phyloP scores from a whole-genome alignment of 2,888 invertebrate genomes.

The Caenorhabditis uteleia region DNA sequence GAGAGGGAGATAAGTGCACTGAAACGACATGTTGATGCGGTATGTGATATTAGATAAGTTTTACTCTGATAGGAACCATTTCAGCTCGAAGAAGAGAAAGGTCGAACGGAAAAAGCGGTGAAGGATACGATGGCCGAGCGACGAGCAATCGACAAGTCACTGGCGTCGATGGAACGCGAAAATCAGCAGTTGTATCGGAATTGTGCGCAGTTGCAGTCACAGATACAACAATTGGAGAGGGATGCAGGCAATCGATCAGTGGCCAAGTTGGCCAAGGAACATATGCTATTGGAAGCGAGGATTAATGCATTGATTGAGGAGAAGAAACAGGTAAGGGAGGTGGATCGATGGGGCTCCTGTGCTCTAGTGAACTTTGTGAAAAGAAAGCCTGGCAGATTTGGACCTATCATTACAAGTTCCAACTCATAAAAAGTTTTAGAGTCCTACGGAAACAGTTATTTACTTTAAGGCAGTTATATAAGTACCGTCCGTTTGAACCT shows the following conservation, averaged over 20 bases:
- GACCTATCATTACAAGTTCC: too few species aligned
- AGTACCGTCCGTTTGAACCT: too few species aligned
- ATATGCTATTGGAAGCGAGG: constrained; percentile 45
- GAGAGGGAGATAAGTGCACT: constrained; percentile 53
- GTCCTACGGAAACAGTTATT: too few species aligned
- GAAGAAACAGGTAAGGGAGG: constrained; percentile 50
- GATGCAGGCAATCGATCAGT: constrained; percentile 49
- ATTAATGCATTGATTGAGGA: constrained; percentile 51
- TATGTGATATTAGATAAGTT: constrained; percentile 17
- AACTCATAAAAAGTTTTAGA: too few species aligned
- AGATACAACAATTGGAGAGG: constrained; percentile 55
- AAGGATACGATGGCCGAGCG: constrained; percentile 56
- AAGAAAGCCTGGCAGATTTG: too few species aligned
- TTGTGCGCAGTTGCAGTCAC: constrained; percentile 56
- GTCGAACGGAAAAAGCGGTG: constrained; percentile 51
- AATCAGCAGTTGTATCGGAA: constrained; percentile 60
- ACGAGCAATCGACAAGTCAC: constrained; percentile 57
- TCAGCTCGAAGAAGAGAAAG: constrained; percentile 59
- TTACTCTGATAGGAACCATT: too few species aligned
- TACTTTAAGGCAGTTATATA: too few species aligned
- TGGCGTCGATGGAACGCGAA: constrained; percentile 63
- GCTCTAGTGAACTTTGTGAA: too few species aligned
- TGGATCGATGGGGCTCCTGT: neutral
- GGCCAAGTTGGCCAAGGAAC: constrained; percentile 51
- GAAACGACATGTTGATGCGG: constrained; percentile 52